Base-by-base conservation (phyloP, 1,140 invertebrate genomes). In the Rhopalosiphum padi region DNA sequence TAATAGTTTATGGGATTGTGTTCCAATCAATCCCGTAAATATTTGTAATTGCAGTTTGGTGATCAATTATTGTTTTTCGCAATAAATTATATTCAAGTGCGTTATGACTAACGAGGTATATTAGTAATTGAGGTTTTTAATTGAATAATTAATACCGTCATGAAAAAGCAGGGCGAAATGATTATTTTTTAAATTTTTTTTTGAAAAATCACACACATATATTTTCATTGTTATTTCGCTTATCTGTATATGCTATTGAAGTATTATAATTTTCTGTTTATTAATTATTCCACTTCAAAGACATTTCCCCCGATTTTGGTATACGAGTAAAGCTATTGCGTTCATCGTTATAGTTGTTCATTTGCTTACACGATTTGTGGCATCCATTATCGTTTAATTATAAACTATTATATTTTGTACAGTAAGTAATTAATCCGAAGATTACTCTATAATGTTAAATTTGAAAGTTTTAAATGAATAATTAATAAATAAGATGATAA, bases 281-380 rank as follows among this genome's bases (percentile, higher is more conserved):
- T 77, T 77, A 77, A 77, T 77, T 53, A 41, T 89, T 55, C 23
- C 11, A 89, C 35, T 89, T 89, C 88, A 89, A 89, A 89, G 88
- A 55, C 37, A 25, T 88, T 48, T 0, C 9, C 0, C 1, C 9
- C 22, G 1, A 25, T 35, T 5, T 53, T n/a, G 30, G n/a, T 37
- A 41, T 18, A 41, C n/a, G 4, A 55, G 22, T 55, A 22, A 23
- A 41, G n/a, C 60, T 30, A 53, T 37, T 1, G 35, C 18, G 11
- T 21, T 2, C 21, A 48, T 88, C 46, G 46, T 22, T 35, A 4
- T 48, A 88, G 46, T 22, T n/a, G 86, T 51, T 35, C 30, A 46
- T 88, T 51, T 48, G 46, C n/a, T n/a, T 77, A 77, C 6, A 77
- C 60, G n/a, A n/a, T 77, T 77, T 18, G 30, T 77, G 60, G 60